Percentiles rank a stretch among this genome's conserved stretches.
Conservation (phyloP, 2,113 vertebrate species). For the Gasterosteus nipponicus region DNA sequence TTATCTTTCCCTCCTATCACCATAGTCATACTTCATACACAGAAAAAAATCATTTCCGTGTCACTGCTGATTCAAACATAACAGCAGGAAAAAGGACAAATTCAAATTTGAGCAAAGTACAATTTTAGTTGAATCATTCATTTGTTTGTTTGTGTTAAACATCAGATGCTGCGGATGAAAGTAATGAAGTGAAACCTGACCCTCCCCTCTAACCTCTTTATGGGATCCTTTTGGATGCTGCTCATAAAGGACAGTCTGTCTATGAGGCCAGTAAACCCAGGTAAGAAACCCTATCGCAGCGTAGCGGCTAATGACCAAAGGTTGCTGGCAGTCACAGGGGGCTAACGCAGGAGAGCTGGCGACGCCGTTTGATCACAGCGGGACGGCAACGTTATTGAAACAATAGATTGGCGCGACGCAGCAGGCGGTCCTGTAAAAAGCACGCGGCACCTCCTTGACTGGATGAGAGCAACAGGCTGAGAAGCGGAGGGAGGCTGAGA, state of each 20-base stretch:
- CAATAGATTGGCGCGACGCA: conserved; percentile 50
- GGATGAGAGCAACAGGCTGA: not conserved
- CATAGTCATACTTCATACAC: not conserved
- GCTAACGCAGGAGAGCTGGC: conserved; percentile 34
- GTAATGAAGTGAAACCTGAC: conserved; percentile 16
- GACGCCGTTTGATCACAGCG: conserved; percentile 68
- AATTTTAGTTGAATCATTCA: not conserved
- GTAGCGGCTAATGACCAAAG: conserved; percentile 44
- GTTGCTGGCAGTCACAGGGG: conserved; percentile 44
- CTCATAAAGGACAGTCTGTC: conserved; percentile 10
- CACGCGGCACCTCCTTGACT: conserved; percentile 24
- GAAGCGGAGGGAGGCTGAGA: no score
- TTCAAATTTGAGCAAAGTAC: not conserved
- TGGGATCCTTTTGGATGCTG: not conserved
- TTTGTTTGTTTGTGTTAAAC: not conserved
- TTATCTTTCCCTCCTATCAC: not conserved
- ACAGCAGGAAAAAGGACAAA: not conserved
- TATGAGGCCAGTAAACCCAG: conserved; percentile 37
- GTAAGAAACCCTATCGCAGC: conserved; percentile 1
- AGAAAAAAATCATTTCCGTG: not conserved
- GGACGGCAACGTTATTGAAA: conserved; percentile 57
- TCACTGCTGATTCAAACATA: not conserved
- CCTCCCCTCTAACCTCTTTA: not conserved
- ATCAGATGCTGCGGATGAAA: conserved; percentile 1
- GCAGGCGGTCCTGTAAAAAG: conserved; percentile 61